Base-by-base conservation (phyloP, 2,888 invertebrate species). In the Desoria tigrina region DNA sequence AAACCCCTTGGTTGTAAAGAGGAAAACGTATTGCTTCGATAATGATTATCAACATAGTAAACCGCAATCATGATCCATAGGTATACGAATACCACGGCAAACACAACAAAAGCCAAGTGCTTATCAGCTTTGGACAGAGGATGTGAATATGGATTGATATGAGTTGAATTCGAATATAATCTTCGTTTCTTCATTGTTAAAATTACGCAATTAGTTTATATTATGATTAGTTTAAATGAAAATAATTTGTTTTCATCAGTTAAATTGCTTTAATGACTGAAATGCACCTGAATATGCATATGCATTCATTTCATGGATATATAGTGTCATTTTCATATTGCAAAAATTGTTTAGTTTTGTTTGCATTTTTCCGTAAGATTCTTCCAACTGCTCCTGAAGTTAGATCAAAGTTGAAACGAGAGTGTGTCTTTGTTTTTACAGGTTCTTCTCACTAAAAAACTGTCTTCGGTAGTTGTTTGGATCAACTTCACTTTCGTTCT, bases 1-100 rank as follows among this genome's bases (percentile, higher is more conserved):
- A 61, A 18, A 23, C 68, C 71, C 18, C 39, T n/a, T n/a, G n/a
- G 39, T 39, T 16, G 39, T 9, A 60, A 57, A 51, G 28, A 37
- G 28, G 26, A 56, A 26, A 37, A 18, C 63, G 55, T 11, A 18
- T 49, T 39, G 9, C 39, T 16, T 39, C 16, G 39, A 3, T 6
- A 7, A 24, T 24, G 16, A 23, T 53, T 53, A 7, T 53, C 53
- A 4, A 16, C 18, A 24, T 9, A 55, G 18, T 55, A 55, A 14
- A 18, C 21, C n/a, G 32, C 18, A 24, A 55, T 3, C 55, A 55
- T n/a, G 14, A 55, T 32, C 55, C 55, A 55, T 3, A 32, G n/a
- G 21, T 55, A 55, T 18, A 55, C 55, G 7, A 55, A 32, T 32
- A 55, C 4, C 7, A 55, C 32, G 6, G 18, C 24, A 23, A 28